Conservation (phyloP, 2,797 vertebrate species). For the Miichthys miiuy region DNA sequence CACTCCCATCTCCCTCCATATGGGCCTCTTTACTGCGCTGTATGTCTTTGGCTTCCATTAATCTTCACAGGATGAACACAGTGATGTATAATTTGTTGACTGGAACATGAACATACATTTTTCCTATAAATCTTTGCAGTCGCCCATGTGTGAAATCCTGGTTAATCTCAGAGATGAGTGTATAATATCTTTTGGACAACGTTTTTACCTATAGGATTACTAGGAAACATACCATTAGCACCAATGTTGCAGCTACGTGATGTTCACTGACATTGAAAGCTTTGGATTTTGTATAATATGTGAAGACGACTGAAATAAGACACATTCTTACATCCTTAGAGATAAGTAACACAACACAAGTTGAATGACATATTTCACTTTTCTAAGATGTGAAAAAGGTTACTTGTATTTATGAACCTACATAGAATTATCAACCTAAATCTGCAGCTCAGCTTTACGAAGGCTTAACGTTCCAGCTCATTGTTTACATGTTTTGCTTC, state of each 20-base stretch:
- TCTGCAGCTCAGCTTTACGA: too few relatives aligned
- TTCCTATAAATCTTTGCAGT: neutral
- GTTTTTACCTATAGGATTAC: conserved; percentile 38
- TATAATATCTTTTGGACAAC: conserved; percentile 4
- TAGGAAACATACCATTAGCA: conserved; percentile 26
- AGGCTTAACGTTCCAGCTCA: too few relatives aligned
- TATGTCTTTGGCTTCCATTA: conserved; percentile 16
- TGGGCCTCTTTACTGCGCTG: conserved; percentile 5
- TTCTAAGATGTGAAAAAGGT: too few relatives aligned
- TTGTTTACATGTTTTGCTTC: too few relatives aligned
- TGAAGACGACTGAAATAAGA: conserved; percentile 3
- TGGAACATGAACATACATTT: conserved; percentile 8
- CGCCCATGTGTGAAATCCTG: conserved; percentile 7
- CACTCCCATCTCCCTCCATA: neutral
- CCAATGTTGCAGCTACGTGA: neutral
- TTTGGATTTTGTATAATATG: conserved; percentile 7
- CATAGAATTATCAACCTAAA: too few relatives aligned
- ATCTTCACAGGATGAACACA: conserved; percentile 2
- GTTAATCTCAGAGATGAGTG: conserved; percentile 49
- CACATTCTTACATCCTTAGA: neutral
- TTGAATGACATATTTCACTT: neutral
- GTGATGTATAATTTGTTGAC: neutral
- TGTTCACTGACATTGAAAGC: conserved; percentile 11
- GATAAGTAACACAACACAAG: neutral
- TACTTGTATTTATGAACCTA: too few relatives aligned